phyloP scores from a whole-genome alignment of 2,888 invertebrate species.

The Sycophila texana region DNA sequence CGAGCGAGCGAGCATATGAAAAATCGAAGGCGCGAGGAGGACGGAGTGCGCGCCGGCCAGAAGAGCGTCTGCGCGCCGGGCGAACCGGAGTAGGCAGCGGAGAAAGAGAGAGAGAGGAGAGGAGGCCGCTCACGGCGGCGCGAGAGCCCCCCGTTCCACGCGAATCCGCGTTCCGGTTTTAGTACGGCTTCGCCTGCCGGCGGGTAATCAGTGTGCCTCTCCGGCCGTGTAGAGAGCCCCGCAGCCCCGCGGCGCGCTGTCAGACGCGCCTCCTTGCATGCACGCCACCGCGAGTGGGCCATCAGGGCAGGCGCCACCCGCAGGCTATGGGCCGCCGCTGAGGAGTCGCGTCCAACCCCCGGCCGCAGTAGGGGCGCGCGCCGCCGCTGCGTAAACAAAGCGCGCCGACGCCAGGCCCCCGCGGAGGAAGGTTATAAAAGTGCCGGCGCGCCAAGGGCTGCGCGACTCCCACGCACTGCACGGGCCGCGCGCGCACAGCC shows the following conservation, averaged over 20 bases:
- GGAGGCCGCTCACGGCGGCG: neutral
- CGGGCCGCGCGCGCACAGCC: constrained; percentile 1
- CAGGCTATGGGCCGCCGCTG: no score
- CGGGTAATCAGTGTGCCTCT: constrained; percentile 43
- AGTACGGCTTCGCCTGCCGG: constrained; percentile 53
- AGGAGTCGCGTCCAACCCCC: no score
- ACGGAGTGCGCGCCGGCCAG: neutral
- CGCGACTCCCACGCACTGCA: neutral
- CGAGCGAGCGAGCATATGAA: neutral
- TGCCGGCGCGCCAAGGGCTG: constrained; percentile 36
- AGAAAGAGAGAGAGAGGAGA: neutral
- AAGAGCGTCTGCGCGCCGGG: neutral
- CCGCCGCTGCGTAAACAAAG: no score
- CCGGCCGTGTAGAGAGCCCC: neutral
- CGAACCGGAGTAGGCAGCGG: neutral
- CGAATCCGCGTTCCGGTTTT: constrained; percentile 26
- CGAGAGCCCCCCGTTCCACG: neutral
- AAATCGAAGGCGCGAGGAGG: constrained; percentile 41
- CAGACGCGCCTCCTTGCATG: neutral
- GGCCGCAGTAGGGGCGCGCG: no score
- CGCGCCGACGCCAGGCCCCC: neutral
- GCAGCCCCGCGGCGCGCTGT: neutral
- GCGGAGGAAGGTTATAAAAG: constrained; percentile 45
- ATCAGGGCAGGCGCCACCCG: no score
- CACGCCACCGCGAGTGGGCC: no score